phyloP scores from a whole-genome alignment of 23 tunicate genomes.

The Aplidium turbinatum region DNA sequence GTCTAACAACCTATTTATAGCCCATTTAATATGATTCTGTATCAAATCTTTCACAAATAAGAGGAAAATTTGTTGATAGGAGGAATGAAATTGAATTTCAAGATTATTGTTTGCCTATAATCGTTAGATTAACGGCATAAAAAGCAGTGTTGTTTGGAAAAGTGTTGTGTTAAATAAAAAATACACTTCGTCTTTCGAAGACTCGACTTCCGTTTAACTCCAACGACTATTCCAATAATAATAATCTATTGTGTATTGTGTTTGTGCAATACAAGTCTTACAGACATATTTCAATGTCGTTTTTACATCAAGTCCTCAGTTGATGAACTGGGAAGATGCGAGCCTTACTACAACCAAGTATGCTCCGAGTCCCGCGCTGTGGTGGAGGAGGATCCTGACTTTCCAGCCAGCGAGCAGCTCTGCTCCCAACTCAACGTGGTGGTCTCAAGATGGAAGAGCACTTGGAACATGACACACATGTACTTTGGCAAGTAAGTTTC shows the following conservation, averaged over 20 bases:
- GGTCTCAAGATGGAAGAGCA: constrained; percentile 58
- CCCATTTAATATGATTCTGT: no score
- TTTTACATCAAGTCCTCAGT: constrained; percentile 71
- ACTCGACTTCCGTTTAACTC: no score
- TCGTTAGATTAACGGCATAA: no score
- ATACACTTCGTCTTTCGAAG: no score
- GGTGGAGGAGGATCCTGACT: constrained; percentile 33
- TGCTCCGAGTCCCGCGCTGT: constrained; percentile 50
- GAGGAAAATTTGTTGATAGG: no score
- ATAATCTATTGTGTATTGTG: not conserved
- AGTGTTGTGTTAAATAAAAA: no score
- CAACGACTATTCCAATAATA: no score
- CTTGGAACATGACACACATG: constrained; percentile 64
- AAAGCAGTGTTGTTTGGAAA: no score
- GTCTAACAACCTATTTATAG: no score
- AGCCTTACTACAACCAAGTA: constrained; percentile 62
- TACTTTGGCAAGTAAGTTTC: constrained; percentile 76
- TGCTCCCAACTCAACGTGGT: constrained; percentile 54
- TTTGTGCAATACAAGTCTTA: not conserved
- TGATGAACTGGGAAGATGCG: constrained; percentile 51
- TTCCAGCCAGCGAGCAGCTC: constrained; percentile 46
- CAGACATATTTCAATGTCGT: not conserved
- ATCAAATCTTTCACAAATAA: no score
- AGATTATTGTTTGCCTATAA: no score
- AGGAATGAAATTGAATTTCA: no score